Base-by-base conservation (phyloP, 2,888 invertebrate species). In the Ormyrus thymus region DNA sequence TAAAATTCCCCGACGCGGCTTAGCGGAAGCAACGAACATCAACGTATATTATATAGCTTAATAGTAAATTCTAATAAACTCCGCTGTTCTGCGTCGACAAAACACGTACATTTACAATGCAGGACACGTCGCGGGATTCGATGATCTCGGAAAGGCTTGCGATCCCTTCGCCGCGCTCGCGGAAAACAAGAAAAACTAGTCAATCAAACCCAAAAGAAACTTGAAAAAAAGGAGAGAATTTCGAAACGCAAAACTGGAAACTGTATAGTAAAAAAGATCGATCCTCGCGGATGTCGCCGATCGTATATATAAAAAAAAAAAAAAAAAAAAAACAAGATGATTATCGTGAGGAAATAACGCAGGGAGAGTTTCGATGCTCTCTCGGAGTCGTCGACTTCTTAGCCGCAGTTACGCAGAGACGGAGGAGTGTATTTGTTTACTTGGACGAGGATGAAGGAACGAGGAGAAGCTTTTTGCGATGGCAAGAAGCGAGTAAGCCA, bases 381-480 rank as follows among this genome's bases (percentile, higher is more conserved):
- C 61, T 73, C 70, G 64, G 55, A 73, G 51, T 62, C 55, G 65
- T 78, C 70, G 66, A 29, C 29, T 29, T 76, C 69, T 78, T 66
- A 73, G 72, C 72, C 66, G 66, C 59, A 76, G 76, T 79, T 74
- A 68, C 77, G 59, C 77, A 71, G 68, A 81, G 78, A 65, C 70
- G 11, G 55, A 76, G 66, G 81, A 65, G 64, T 75, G 64, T 76
- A 58, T 78, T 45, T 29, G 29, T 79, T 65, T 78, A 81, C 78
- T 81, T 80, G 80, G 80, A 76, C 76, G 78, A 78, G 81, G 81
- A 76, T 79, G 76, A 69, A 79, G 76, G 81, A 78, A 73, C 81
- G 71, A 80, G 81, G 78, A 81, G 77, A 81, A 81, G 81, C 79
- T 81, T 81, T 77, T 81, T 81, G 81, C 81, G 78, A 79, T 81